Conservation (phyloP, 2,888 invertebrate species). For the Sesia bembeciformis region DNA sequence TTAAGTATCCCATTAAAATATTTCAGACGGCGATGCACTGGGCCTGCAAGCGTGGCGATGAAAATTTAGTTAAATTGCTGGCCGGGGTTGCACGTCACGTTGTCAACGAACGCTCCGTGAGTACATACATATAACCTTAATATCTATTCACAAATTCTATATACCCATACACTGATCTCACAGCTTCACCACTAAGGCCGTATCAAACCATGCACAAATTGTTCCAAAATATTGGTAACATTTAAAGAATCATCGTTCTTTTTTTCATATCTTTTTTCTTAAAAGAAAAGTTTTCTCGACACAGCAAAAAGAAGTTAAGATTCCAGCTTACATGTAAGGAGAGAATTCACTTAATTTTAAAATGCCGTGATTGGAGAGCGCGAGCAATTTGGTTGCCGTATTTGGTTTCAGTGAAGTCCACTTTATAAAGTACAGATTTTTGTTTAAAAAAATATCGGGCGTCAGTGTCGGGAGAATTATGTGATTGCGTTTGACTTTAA, state of each 20-base stretch:
- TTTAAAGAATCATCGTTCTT: no score
- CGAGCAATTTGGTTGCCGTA: conserved; percentile 4
- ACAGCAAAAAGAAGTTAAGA: neutral
- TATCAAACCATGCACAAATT: no score
- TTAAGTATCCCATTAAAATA: conserved; percentile 6
- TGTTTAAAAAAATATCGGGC: neutral
- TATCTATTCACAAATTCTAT: no score
- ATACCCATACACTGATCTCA: no score
- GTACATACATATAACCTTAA: conserved; percentile 13
- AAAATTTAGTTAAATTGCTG: conserved; percentile 91
- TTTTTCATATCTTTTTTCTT: no score
- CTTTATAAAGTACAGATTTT: neutral
- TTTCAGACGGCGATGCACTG: conserved; percentile 95
- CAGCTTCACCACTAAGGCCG: no score
- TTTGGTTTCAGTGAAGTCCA: conserved; percentile 1
- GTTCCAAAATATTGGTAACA: no score
- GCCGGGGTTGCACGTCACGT: conserved; percentile 88
- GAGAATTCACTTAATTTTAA: conserved; percentile 1
- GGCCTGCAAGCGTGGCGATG: conserved; percentile 96
- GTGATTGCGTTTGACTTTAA: conserved; percentile 13
- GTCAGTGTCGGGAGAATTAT: conserved; percentile 5
- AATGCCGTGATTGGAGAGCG: neutral
- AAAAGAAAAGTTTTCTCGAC: neutral
- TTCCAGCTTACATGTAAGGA: neutral
- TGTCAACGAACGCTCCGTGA: conserved; percentile 91